Conservation (phyloP, 1,140 invertebrate genomes). For the Monomorium pharaonis region DNA sequence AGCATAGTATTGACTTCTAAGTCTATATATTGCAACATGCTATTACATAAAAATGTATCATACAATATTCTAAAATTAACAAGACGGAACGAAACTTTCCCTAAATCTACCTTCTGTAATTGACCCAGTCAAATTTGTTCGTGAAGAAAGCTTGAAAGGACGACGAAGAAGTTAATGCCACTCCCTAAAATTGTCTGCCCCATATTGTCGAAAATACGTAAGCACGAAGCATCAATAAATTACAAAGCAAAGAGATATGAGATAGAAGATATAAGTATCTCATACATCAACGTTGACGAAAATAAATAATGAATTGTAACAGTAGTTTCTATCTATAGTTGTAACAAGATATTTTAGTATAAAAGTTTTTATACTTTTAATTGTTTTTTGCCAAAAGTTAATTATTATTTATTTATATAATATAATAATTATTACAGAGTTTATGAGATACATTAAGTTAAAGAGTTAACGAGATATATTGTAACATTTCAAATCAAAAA, state of each 20-base stretch:
- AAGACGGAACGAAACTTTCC: neutral
- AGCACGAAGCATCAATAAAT: conserved; percentile 41
- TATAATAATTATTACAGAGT: neutral
- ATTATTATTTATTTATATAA: too few relatives aligned
- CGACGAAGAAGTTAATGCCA: conserved; percentile 28
- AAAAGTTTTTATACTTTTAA: neutral
- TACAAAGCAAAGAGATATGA: neutral
- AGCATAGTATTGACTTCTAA: conserved; percentile 9
- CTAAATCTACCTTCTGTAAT: neutral
- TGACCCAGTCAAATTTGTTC: conserved; percentile 13
- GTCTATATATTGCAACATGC: neutral
- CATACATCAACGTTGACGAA: neutral
- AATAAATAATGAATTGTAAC: conserved; percentile 1
- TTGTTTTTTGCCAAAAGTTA: too few relatives aligned
- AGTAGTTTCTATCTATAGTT: neutral
- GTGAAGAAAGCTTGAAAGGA: neutral
- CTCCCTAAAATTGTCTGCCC: conserved; percentile 46
- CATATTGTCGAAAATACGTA: conserved; percentile 28
- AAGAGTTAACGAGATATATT: too few relatives aligned
- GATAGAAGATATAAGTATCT: conserved; percentile 24
- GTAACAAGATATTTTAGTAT: neutral
- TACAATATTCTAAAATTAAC: conserved; percentile 23
- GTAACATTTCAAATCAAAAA: neutral
- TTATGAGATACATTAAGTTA: too few relatives aligned
- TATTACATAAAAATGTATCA: neutral